A percentile compares a stretch with the other conserved stretches of the same genome.
phyloP scores from a whole-genome alignment of 2,797 vertebrate species.

The Anabacerthia variegaticeps region DNA sequence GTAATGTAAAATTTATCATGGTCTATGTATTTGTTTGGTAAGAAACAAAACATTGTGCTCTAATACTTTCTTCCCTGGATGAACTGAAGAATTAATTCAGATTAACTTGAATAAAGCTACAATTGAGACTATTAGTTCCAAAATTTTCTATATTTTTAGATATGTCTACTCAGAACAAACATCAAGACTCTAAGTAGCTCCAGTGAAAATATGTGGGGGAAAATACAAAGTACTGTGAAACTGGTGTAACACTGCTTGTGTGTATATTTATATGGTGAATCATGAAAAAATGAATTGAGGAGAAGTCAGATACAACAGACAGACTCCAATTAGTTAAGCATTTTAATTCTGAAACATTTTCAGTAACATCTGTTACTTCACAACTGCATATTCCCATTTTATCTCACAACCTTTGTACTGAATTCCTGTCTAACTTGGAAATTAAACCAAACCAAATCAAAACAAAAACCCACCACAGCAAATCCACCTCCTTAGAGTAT shows the following conservation, averaged over 20 bases:
- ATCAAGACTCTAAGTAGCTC: background rate
- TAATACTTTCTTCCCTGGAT: no score
- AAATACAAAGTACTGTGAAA: background rate
- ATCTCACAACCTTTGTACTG: background rate
- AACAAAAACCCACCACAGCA: no score
- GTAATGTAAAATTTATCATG: no score
- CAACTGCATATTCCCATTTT: background rate
- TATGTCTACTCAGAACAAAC: background rate
- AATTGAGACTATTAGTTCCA: background rate
- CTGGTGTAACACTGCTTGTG: no score
- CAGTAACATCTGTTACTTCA: background rate
- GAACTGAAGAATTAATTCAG: background rate
- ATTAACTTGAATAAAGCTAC: background rate
- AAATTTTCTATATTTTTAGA: background rate
- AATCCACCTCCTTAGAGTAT: background rate
- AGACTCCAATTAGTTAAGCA: background rate
- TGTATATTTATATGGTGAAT: background rate
- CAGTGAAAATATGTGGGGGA: fast-evolving
- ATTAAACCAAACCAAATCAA: background rate
- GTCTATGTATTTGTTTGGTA: no score
- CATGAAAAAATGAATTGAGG: no score
- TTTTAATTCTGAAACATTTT: background rate
- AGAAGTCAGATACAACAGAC: fast-evolving
- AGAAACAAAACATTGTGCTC: no score
- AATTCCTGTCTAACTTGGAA: background rate